Evolutionary conservation across 2,797 vertebrate genomes (phyloP).

Genomic region (Scyliorhinus canicula): DNA sequence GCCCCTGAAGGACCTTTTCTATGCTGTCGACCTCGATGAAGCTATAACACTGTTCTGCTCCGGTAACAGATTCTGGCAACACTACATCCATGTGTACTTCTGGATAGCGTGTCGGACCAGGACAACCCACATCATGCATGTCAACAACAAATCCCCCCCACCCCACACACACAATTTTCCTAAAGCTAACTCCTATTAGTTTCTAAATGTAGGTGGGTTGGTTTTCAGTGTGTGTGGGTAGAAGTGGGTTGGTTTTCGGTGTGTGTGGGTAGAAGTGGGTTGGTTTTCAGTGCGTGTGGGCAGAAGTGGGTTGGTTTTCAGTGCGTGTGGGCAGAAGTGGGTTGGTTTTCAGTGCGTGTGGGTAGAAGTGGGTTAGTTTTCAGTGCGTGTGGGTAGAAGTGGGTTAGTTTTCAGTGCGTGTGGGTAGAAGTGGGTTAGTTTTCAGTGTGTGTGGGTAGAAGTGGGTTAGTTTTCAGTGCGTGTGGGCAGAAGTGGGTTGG

Average conservation of each 20-base stretch:
- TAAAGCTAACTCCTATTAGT: background rate
- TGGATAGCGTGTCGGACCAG: background rate
- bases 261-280: background rate
- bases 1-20: too few relatives aligned
- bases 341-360: background rate
- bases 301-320: background rate
- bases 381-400: background rate
- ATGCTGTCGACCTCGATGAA: too few relatives aligned
- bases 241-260: background rate
- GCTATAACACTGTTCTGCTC: background rate
- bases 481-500: background rate
- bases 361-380: background rate
- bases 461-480: background rate
- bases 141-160: too few relatives aligned
- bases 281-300: background rate
- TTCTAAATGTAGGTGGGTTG: background rate
- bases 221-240: too few relatives aligned
- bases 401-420: background rate
- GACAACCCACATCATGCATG: background rate
- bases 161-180: background rate
- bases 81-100: background rate
- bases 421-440: background rate
- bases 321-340: background rate
- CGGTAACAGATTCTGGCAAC: background rate
- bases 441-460: background rate